A percentile compares a stretch with the other conserved stretches of the same genome.
Conservation (phyloP, 2,797 vertebrate genomes). For the Cichlasoma orientale region DNA sequence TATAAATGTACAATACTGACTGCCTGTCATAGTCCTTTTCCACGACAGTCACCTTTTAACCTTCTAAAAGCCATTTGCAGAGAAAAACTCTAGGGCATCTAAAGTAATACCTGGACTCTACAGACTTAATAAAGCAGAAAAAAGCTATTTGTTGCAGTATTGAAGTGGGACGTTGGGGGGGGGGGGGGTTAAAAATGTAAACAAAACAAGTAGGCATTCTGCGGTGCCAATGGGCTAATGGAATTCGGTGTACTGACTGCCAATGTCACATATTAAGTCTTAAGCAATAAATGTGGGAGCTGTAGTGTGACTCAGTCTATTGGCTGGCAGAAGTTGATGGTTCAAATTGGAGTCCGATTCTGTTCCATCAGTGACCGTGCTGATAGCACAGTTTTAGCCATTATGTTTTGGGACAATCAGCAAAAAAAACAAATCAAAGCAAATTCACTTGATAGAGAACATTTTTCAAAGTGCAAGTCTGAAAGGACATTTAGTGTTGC, state of each 20-base stretch:
- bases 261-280: constrained; percentile 36
- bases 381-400: constrained; percentile 44
- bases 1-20: background rate
- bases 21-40: background rate
- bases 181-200: constrained; percentile 23
- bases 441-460: constrained; percentile 26
- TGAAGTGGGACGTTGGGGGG: background rate
- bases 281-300: constrained; percentile 37
- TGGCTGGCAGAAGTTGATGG: constrained; percentile 30
- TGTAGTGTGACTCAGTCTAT: constrained; percentile 22
- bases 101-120: constrained; percentile 3
- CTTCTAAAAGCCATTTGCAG: constrained; percentile 12
- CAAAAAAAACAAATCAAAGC: constrained; percentile 34
- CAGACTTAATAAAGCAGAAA: constrained; percentile 36
- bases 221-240: constrained; percentile 39
- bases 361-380: constrained; percentile 31
- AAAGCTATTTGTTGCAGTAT: constrained; percentile 6
- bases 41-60: background rate
- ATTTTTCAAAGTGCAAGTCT: constrained; percentile 27
- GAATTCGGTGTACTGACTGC: constrained; percentile 47
- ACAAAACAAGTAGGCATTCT: constrained; percentile 22
- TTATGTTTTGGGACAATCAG: constrained; percentile 33
- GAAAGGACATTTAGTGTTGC: constrained; percentile 28
- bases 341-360: background rate
- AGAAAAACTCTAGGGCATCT: background rate